Base-by-base conservation (phyloP, 92 coral and sea anemone genomes). In the Palythoa caribaeorum region DNA sequence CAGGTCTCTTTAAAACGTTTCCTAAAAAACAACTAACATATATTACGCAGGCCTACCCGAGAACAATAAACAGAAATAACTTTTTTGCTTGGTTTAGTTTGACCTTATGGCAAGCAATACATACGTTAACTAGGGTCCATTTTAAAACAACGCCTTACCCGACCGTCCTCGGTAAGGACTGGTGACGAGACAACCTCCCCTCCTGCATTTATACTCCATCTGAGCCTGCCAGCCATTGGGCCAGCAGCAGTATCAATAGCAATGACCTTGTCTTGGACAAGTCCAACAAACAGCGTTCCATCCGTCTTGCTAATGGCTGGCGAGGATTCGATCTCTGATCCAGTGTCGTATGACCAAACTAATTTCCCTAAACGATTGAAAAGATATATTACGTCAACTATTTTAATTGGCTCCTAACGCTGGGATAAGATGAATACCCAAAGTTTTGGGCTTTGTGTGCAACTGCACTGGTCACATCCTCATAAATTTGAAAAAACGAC, bases 151-250 rank as follows among this genome's bases (percentile, higher is more conserved):
- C 4, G 65, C 20, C 98, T 84, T 85, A 95, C 98, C 98, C 91
- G 88, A 68, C 94, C 91, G 70, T 89, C 94, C 87, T 93, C 96
- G 14, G 94, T 93, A 5, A 95, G 84, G n/a, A 90, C 92, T 78
- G 98, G 98, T 8, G 98, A 91, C 47, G 96, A 93, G 38, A 95
- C 94, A 11, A 91, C 96, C 78, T 95, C 98, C 47, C 92, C 98
- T 6, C 98, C 98, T 84, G 96, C 81, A 36, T 91, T 85, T 83
- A 91, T 78, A 28, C 89, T 74, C 98, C 98, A 95, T 57, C 93
- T 95, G 55, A 95, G 59, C 21, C 88, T 93, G 20, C 98, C 98
- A 84, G 91, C 87, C 83, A 95, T 71, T 62, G 98, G 98, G 6
- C 98, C 98, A 40, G 89, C 79, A 28, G 89, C 69, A 36, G 98